Conservation (phyloP, 2,888 invertebrate genomes). For the Apamea monoglypha region DNA sequence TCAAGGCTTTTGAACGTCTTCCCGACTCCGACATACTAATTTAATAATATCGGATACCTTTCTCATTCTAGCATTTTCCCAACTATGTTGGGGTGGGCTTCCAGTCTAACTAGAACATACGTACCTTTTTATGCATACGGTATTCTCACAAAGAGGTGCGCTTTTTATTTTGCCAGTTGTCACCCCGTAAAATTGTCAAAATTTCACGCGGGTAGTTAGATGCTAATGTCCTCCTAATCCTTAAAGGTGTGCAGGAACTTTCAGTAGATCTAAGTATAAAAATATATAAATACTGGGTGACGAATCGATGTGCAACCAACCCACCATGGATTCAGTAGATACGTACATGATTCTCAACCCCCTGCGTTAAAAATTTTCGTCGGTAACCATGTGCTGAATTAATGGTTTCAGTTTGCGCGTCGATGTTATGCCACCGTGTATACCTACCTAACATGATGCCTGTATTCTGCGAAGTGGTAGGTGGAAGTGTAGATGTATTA, state of each 20-base stretch:
- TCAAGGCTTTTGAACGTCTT: not conserved
- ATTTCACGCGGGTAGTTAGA: not conserved
- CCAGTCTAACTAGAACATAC: not conserved
- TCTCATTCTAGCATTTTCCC: not conserved
- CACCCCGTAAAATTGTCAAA: not conserved
- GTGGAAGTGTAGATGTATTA: not conserved
- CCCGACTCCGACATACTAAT: not conserved
- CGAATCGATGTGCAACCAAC: no score
- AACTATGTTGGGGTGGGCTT: not conserved
- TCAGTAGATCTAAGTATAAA: not conserved
- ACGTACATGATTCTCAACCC: not conserved
- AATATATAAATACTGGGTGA: not conserved
- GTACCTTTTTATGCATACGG: not conserved
- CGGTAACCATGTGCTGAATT: not conserved
- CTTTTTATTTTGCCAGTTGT: not conserved
- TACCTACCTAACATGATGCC: not conserved
- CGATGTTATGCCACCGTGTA: no score
- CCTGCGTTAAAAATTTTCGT: not conserved
- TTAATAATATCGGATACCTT: not conserved
- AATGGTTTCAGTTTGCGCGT: no score
- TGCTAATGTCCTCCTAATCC: not conserved
- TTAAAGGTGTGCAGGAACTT: not conserved
- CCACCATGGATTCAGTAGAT: no score
- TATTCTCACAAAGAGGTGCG: not conserved
- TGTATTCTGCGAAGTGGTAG: not conserved